Conservation (phyloP, 2,888 invertebrate genomes). For the Megalurothrips usitatus region DNA sequence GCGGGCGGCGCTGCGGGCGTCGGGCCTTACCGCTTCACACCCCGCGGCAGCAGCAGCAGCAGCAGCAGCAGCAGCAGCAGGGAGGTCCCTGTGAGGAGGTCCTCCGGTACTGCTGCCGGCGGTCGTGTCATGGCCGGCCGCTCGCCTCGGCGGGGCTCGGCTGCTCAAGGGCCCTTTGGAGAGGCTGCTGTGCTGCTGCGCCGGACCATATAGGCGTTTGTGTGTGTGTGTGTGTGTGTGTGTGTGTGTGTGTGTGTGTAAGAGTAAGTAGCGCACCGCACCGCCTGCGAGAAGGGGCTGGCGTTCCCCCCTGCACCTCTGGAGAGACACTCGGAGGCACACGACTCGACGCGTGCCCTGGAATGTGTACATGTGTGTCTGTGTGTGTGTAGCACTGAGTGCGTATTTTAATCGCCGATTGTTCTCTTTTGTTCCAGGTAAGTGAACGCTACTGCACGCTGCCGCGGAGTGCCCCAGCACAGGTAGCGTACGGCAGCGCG, state of each 20-base stretch:
- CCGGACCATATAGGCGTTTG: background rate
- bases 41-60: background rate
- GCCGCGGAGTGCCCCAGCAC: background rate
- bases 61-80: background rate
- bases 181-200: too few relatives aligned
- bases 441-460: background rate
- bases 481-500: background rate
- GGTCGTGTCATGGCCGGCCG: too few relatives aligned
- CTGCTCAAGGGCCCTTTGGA: conserved; percentile 14
- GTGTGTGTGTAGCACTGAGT: background rate
- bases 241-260: background rate
- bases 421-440: background rate
- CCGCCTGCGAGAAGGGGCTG: background rate
- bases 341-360: background rate
- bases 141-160: background rate
- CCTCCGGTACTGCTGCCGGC: too few relatives aligned
- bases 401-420: background rate
- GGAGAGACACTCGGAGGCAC: background rate
- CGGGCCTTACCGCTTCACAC: background rate
- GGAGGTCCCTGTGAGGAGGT: too few relatives aligned
- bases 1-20: too few relatives aligned
- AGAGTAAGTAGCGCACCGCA: background rate
- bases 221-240: background rate
- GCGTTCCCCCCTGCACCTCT: too few relatives aligned
- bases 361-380: background rate